Conservation (phyloP, 1,140 invertebrate genomes). For the Gryon sp. region DNA sequence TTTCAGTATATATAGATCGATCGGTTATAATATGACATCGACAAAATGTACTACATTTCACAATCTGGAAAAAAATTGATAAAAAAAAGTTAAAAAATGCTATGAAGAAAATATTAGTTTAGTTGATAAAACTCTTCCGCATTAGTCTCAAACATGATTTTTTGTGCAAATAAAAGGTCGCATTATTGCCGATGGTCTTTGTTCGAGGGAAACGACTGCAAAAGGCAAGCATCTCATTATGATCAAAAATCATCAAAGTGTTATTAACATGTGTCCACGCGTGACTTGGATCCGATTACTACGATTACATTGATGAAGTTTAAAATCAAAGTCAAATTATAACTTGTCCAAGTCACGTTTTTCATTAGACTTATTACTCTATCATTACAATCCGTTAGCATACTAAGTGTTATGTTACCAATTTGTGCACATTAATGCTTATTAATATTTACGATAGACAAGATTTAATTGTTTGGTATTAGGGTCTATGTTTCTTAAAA, state of each 20-base stretch:
- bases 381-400: constrained; percentile 7
- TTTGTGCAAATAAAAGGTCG: constrained; percentile 48
- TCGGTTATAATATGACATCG: no score
- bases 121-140: constrained; percentile 28
- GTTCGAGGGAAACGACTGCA: constrained; percentile 40
- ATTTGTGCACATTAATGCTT: constrained; percentile 45
- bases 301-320: no score
- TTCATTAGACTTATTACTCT: constrained; percentile 27
- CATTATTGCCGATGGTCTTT: constrained; percentile 39
- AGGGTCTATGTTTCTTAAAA: no score
- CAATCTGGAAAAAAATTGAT: no score
- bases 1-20: no score
- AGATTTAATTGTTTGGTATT: constrained; percentile 2
- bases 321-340: constrained; percentile 15
- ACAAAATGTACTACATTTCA: no score
- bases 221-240: constrained; percentile 52
- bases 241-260: constrained; percentile 19
- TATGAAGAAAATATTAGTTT: constrained; percentile 21
- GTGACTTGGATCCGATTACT: constrained; percentile 13
- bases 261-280: constrained; percentile 31
- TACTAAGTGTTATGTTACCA: constrained; percentile 21
- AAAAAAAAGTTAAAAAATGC: no score
- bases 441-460: constrained; percentile 27
- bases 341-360: constrained; percentile 45
- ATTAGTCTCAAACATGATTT: constrained; percentile 37